A percentile compares a stretch with the other conserved stretches of the same genome.
Conservation (phyloP, 2,797 vertebrate genomes). For the Neomorphus geoffroyi region DNA sequence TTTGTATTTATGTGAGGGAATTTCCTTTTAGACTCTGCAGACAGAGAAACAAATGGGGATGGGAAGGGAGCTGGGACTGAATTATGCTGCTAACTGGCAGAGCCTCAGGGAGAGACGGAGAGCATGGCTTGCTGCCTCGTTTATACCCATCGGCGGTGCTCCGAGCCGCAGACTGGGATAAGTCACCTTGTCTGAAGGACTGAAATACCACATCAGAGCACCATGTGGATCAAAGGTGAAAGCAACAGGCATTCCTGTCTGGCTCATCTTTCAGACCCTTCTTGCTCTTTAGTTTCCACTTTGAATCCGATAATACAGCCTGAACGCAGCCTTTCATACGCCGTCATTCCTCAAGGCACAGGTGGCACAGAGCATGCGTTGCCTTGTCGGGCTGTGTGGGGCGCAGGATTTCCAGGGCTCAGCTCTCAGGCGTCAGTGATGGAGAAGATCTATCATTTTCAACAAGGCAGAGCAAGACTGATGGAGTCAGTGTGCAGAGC, state of each 20-base stretch:
- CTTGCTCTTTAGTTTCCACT: conserved; percentile 33
- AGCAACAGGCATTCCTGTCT: not conserved
- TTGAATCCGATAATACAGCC: conserved; percentile 11
- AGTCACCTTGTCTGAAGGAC: not conserved
- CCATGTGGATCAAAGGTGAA: conserved; percentile 51
- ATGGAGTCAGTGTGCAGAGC: not conserved
- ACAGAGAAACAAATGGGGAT: not conserved
- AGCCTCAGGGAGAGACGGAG: not conserved
- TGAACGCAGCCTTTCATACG: not conserved
- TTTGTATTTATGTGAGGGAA: conserved; percentile 56
- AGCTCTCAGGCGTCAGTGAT: not conserved
- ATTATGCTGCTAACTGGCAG: not conserved
- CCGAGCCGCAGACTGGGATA: not conserved
- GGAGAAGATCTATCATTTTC: not conserved
- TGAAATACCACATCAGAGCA: conserved; percentile 33
- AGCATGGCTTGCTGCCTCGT: not conserved
- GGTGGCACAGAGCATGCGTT: not conserved
- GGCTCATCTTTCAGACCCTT: not conserved
- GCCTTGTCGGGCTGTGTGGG: not conserved
- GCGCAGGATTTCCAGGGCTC: not conserved
- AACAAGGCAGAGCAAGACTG: not conserved
- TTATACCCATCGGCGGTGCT: conserved; percentile 21
- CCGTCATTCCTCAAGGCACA: not conserved
- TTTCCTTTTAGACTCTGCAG: conserved; percentile 31
- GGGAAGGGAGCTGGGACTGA: not conserved